phyloP scores from a whole-genome alignment of 2,888 invertebrate species.

The Lycophotia porphyrea region DNA sequence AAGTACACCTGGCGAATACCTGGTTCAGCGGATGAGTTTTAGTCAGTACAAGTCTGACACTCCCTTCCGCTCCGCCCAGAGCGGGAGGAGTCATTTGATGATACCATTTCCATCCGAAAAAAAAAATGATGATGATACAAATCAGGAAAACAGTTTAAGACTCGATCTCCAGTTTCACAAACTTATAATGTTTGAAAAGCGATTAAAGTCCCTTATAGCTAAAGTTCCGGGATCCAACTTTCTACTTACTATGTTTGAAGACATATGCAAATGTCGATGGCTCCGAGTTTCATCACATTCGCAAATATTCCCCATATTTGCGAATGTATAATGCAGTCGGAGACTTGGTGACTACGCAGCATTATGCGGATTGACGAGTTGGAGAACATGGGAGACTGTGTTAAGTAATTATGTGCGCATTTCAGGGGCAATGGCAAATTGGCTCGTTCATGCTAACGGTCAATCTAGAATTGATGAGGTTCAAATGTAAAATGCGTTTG shows the following conservation, averaged over 20 bases:
- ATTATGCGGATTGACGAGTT: background rate
- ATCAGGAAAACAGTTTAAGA: conserved; percentile 3
- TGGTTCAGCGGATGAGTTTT: too few relatives aligned
- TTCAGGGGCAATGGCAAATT: background rate
- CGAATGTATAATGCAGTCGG: conserved; percentile 42
- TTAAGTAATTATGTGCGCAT: conserved; percentile 9
- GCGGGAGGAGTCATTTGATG: too few relatives aligned
- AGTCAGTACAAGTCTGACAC: too few relatives aligned
- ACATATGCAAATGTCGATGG: conserved; percentile 41
- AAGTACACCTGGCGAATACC: conserved; percentile 1
- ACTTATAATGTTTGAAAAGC: conserved; percentile 43
- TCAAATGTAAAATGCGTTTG: background rate
- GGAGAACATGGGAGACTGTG: background rate
- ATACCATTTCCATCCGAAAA: too few relatives aligned
- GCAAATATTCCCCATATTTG: too few relatives aligned
- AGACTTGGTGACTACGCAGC: background rate
- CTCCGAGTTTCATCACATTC: conserved; percentile 29
- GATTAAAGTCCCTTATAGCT: conserved; percentile 39
- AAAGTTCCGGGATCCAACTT: conserved; percentile 43
- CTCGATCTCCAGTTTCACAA: conserved; percentile 17
- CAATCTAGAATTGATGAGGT: background rate
- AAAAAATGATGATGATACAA: conserved; percentile 3
- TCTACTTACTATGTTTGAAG: conserved; percentile 36
- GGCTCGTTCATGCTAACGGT: background rate
- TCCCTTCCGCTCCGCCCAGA: too few relatives aligned